Evolutionary conservation across 2,113 vertebrate species (phyloP), one percentile per base, ranked within the genome.

Genomic region (Calidris pygmaea): DNA sequence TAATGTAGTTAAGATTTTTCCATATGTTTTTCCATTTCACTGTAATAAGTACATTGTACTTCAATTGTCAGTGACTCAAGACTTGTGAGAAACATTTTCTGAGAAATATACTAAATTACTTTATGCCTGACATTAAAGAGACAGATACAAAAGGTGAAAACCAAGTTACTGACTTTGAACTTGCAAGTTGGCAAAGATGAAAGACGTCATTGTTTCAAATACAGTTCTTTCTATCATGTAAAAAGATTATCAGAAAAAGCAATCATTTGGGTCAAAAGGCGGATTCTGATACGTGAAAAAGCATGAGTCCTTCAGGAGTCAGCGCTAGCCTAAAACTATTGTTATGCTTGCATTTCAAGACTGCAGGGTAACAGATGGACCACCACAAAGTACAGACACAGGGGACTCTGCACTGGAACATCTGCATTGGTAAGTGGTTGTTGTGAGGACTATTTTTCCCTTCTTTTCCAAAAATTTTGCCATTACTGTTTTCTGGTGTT

Each of bases 21-120:
- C 97, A 95, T 97, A 98, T 97, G 97, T 89, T 98, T 97, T 97
- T 92, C 96, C 43, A 4, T 92, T 97, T 87, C 24, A 32, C 87
- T 91, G 30, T 91, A 96, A 77, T 92, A 97, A 97, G 94, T 97
- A 96, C 96, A 95, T 89, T 96, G 96, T 90, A 95, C 79, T 97
- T 97, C 93, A 97, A 94, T 94, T 95, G 85, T 89, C 92, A 82
- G 84, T 81, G 81, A 93, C 60, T 90, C 62, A 60, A 88, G 82
- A 68, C 62, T 58, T 85, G 75, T 43, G 85, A 95, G 91, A 96
- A 96, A 82, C 8, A 43, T 47, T 93, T 79, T 83, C 47, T 43
- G 77, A 92, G 52, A 71, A 87, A 89, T 55, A 52, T 6, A 73
- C 71, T n/a, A 72, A 4, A 7, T 62, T 39, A 76, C 70, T 79